Conservation (phyloP, 2,888 invertebrate species). For the Stenolophus ochropezus region DNA sequence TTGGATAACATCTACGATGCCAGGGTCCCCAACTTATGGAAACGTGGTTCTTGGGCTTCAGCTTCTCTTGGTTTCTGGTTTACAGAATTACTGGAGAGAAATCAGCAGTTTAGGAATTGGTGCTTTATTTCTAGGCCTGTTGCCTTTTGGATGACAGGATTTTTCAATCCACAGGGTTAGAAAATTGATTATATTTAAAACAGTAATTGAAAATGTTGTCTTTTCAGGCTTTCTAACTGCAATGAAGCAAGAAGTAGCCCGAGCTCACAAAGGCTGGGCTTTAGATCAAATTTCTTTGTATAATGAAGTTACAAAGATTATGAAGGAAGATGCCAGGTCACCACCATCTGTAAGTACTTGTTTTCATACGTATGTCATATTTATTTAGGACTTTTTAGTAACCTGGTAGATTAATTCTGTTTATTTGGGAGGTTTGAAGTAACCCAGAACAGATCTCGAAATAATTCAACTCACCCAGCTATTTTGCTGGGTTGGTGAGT, state of each 20-base stretch:
- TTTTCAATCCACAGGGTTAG: slow-evolving; percentile 92
- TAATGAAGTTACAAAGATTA: slow-evolving; percentile 84
- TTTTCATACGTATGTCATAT: too few species aligned
- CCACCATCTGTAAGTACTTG: slow-evolving; percentile 77
- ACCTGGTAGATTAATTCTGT: too few species aligned
- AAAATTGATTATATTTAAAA: too few species aligned
- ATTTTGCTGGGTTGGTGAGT: too few species aligned
- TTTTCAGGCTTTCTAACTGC: slow-evolving; percentile 87
- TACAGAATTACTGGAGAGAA: slow-evolving; percentile 89
- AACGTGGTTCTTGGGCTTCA: slow-evolving; percentile 87
- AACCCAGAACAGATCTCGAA: too few species aligned
- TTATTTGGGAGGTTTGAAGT: too few species aligned
- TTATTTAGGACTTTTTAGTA: too few species aligned
- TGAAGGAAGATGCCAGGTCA: slow-evolving; percentile 82
- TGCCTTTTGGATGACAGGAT: slow-evolving; percentile 95
- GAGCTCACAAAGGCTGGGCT: slow-evolving; percentile 93
- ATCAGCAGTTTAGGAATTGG: slow-evolving; percentile 87
- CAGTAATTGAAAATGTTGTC: not conserved
- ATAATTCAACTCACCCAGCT: too few species aligned
- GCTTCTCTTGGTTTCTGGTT: slow-evolving; percentile 94
- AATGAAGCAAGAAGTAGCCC: slow-evolving; percentile 93
- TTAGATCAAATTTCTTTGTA: slow-evolving; percentile 88
- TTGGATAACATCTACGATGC: slow-evolving; percentile 92
- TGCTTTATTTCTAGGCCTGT: slow-evolving; percentile 82
- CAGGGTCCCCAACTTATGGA: slow-evolving; percentile 85